These are phyloP conservation scores for Borostomias antarcticus DNA, from an alignment of 2,797 vertebrate species.

Conservation along the genomic window DNA sequence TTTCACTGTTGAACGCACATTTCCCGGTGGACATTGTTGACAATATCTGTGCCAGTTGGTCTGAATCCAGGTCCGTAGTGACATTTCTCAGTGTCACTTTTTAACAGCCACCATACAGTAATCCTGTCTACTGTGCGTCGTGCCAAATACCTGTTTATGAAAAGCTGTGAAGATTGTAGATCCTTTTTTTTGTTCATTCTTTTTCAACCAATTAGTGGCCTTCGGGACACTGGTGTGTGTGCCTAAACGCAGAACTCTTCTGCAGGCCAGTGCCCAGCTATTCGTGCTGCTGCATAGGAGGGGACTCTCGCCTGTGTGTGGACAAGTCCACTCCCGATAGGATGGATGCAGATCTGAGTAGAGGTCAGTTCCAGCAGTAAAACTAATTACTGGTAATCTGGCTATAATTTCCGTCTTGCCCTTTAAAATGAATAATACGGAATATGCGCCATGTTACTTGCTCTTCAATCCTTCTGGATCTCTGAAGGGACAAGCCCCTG, in stretches of 20 bases:
- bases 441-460: constrained; percentile 25
- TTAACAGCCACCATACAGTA: constrained; percentile 29
- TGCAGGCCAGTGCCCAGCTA: background rate
- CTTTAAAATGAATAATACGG: constrained; percentile 15
- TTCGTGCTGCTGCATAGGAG: too few relatives aligned
- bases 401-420: background rate
- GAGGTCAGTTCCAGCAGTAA: constrained; percentile 3
- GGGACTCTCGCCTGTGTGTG: too few relatives aligned
- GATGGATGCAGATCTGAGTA: constrained; percentile 28
- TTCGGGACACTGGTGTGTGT: constrained; percentile 8
- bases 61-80: background rate
- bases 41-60: background rate
- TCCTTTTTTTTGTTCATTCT: constrained; percentile 15
- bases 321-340: too few relatives aligned
- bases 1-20: background rate
- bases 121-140: constrained; percentile 18
- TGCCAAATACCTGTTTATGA: constrained; percentile 41
- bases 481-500: too few relatives aligned
- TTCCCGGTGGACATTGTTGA: constrained; percentile 10
- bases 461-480: constrained; percentile 38
- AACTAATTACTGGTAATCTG: background rate
- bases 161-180: constrained; percentile 31
- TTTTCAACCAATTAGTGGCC: background rate
- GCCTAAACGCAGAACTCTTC: constrained; percentile 7
- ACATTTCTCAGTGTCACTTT: constrained; percentile 10